Base-by-base conservation (phyloP, 2,113 vertebrate species). In the Panthera uncia region DNA sequence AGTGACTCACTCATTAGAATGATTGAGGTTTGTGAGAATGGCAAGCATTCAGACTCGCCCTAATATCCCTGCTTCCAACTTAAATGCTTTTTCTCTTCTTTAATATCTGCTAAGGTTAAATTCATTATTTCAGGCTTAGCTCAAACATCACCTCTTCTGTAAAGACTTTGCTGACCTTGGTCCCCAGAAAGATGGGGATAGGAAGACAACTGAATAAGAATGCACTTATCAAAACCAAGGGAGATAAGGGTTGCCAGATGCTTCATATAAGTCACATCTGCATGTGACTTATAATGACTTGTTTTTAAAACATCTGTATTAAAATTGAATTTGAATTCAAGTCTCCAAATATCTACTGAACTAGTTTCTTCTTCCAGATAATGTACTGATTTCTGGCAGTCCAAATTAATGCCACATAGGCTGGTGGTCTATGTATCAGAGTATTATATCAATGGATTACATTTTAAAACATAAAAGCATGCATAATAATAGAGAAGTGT, bases 381-480 rank as follows among this genome's bases (percentile, higher is more conserved):
- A 55, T 23, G 41, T 52, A 50, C 18, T 71, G 25, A 94, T 79
- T 94, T 81, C 50, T 18, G 4, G n/a, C 61, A 41, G 36, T 45
- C 82, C 89, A 95, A 87, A 94, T 80, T 11, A 41, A 76, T 15
- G 86, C 15, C 76, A 73, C 66, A 25, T 5, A 65, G 65, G 15
- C 55, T 63, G 1, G 13, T 27, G n/a, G 31, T 86, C 66, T 86
- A 18, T 52, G 14, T 27, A 83, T 38, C 41, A 66, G 80, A 27
- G 13, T 52, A 88, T 48, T 25, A 31, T 14, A 87, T 6, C 23
- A 87, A 38, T 31, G 18, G 38, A 27, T 94, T 87, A 50, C 18
- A 93, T 52, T 45, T 95, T 87, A 61, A 97, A 79, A 95, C 55
- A 12, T 89, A 61, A 82, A 87, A 27, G 7, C 41, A 36, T 52